phyloP scores from a whole-genome alignment of 2,888 invertebrate genomes.

The Diarsia brunnea region DNA sequence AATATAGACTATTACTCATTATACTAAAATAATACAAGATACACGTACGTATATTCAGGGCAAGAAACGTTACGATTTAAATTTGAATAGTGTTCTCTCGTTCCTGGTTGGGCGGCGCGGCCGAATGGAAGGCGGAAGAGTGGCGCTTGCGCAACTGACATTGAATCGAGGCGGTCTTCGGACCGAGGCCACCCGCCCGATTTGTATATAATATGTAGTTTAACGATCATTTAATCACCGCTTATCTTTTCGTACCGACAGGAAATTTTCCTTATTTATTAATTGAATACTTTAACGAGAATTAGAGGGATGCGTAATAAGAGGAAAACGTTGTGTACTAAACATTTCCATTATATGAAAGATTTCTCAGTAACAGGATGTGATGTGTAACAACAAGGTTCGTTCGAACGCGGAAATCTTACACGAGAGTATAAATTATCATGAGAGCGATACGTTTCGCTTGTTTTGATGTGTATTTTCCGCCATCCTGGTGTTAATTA shows the following conservation, averaged over 20 bases:
- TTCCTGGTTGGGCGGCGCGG: constrained; percentile 82
- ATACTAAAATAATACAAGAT: constrained; percentile 53
- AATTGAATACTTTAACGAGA: constrained; percentile 48
- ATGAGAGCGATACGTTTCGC: constrained; percentile 70
- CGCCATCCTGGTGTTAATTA: constrained; percentile 70
- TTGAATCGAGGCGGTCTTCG: constrained; percentile 86
- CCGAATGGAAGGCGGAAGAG: constrained; percentile 86
- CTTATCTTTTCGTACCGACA: constrained; percentile 60
- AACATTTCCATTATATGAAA: constrained; percentile 69
- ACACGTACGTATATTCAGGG: constrained; percentile 54
- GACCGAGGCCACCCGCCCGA: constrained; percentile 86
- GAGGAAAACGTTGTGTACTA: constrained; percentile 75
- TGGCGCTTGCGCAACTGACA: constrained; percentile 90
- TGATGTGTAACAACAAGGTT: constrained; percentile 70
- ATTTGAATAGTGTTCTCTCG: constrained; percentile 78
- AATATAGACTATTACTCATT: constrained; percentile 47
- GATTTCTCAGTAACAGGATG: constrained; percentile 80
- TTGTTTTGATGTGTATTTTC: constrained; percentile 74
- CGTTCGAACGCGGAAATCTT: constrained; percentile 72
- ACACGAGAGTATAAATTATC: constrained; percentile 60
- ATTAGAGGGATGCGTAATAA: constrained; percentile 67
- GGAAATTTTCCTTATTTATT: constrained; percentile 70
- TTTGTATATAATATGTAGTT: constrained; percentile 76
- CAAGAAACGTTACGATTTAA: constrained; percentile 80
- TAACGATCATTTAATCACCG: constrained; percentile 79